phyloP scores from a whole-genome alignment of 2,797 vertebrate species.

The Podargus strigoides region DNA sequence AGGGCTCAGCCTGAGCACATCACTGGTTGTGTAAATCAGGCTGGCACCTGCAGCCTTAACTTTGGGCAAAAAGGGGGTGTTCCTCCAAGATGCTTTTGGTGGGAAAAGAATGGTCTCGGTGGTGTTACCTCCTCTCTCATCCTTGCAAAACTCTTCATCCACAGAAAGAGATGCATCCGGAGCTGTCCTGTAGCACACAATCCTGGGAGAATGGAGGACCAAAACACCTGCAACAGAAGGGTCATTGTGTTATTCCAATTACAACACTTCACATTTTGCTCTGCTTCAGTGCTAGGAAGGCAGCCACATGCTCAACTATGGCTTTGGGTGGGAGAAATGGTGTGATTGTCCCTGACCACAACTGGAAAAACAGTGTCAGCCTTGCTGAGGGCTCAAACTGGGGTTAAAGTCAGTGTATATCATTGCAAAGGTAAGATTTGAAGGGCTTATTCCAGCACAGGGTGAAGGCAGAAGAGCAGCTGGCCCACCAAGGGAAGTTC shows the following conservation, averaged over 20 bases:
- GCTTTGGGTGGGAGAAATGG: fast-evolving
- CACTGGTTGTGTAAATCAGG: background rate
- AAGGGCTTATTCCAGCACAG: background rate
- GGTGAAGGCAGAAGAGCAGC: background rate
- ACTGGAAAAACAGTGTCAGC: background rate
- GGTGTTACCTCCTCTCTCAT: background rate
- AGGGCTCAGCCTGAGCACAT: background rate
- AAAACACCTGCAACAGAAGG: background rate
- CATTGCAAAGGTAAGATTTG: background rate
- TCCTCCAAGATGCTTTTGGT: background rate
- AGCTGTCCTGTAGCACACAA: background rate
- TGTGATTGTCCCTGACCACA: background rate
- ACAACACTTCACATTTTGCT: background rate
- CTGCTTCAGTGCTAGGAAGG: background rate
- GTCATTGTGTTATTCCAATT: background rate
- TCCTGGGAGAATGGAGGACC: background rate
- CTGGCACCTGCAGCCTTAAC: background rate
- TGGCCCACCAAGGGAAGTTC: background rate
- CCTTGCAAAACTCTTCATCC: background rate
- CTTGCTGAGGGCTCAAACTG: background rate
- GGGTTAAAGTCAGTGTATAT: background rate
- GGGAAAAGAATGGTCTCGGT: background rate
- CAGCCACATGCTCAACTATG: background rate
- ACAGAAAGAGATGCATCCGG: background rate
- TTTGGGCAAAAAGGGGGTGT: background rate